A percentile compares a stretch with the other conserved stretches of the same genome.
Conservation (phyloP, 2,113 vertebrate genomes). For the Amazona guildingii region DNA sequence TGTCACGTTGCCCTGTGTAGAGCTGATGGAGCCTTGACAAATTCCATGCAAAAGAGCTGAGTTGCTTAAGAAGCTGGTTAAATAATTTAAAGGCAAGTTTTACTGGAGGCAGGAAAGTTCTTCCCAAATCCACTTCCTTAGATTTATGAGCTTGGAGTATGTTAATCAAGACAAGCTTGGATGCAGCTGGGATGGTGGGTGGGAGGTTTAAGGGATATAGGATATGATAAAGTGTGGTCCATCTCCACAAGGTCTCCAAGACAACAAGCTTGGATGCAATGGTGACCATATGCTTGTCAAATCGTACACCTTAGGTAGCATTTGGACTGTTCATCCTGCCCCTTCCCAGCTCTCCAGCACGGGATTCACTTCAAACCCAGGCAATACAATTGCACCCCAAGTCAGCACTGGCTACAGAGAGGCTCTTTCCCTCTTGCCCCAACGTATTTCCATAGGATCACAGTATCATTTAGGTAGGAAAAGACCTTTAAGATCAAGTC, state of each 20-base stretch:
- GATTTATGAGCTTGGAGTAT: not conserved
- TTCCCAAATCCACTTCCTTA: not conserved
- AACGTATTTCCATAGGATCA: not conserved
- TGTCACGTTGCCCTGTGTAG: not conserved
- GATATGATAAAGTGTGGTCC: accelerated
- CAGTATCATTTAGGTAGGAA: not conserved
- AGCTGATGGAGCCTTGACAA: constrained; percentile 13
- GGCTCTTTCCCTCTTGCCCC: too few relatives aligned
- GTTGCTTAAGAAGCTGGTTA: constrained; percentile 42
- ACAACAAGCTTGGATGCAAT: accelerated
- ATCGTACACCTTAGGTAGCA: accelerated
- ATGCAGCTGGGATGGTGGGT: not conserved
- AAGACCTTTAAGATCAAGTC: not conserved
- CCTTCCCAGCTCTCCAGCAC: not conserved
- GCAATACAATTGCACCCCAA: accelerated
- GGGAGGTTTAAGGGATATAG: not conserved
- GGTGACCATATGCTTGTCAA: accelerated
- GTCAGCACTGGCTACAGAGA: not conserved
- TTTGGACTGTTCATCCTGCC: not conserved
- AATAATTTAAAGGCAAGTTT: constrained; percentile 46
- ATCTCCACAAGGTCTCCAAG: accelerated
- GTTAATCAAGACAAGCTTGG: not conserved
- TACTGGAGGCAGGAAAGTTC: constrained; percentile 29
- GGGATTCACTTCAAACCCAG: not conserved
- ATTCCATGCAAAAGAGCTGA: constrained; percentile 22